Percentiles rank a stretch among this genome's conserved stretches.
Conservation (phyloP, 2,888 invertebrate species). For the Nomada goodeniana region DNA sequence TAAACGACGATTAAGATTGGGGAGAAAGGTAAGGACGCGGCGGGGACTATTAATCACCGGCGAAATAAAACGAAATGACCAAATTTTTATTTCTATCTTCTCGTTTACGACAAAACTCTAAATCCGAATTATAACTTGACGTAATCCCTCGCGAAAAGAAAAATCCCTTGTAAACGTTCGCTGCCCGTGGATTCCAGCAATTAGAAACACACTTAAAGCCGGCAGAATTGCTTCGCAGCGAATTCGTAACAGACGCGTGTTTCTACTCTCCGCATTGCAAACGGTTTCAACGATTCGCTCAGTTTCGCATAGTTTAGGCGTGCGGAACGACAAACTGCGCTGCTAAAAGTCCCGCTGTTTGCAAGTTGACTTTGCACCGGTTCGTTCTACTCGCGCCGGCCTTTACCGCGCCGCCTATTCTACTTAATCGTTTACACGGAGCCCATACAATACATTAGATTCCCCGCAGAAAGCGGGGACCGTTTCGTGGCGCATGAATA, state of each 20-base stretch:
- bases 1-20: background rate
- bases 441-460: background rate
- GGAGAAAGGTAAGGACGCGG: background rate
- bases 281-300: background rate
- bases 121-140: too few species aligned
- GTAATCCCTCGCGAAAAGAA: too few species aligned
- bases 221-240: too few species aligned
- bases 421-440: constrained; percentile 33
- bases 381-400: constrained; percentile 1
- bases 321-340: background rate
- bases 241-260: too few species aligned
- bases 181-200: too few species aligned
- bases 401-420: constrained; percentile 6
- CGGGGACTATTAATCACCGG: background rate
- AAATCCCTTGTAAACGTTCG: too few species aligned
- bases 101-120: too few species aligned
- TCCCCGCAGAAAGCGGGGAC: background rate
- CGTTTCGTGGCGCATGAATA: constrained; percentile 17
- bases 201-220: too few species aligned
- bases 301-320: background rate
- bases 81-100: too few species aligned
- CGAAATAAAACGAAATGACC: background rate
- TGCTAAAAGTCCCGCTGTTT: constrained; percentile 6
- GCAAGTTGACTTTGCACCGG: constrained; percentile 13
- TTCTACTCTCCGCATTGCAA: background rate